Evolutionary conservation across 1,140 invertebrate genomes (phyloP).

Genomic region (Philopotamus ludificatus): DNA sequence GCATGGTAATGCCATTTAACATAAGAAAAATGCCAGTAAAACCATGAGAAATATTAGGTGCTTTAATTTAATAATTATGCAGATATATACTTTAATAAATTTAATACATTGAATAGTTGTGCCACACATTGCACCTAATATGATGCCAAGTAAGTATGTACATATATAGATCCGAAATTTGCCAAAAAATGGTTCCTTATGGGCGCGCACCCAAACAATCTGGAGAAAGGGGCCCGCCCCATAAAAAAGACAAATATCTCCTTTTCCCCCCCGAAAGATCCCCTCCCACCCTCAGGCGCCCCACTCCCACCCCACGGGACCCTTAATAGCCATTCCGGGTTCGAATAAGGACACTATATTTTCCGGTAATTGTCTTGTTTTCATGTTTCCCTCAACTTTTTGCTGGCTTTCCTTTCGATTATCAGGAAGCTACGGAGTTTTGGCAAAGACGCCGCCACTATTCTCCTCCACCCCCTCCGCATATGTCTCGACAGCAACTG

Average conservation of each 20-base stretch:
- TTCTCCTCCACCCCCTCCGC: constrained; percentile 21
- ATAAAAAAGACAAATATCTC: constrained; percentile 41
- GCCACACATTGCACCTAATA: too few species aligned
- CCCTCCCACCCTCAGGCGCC: too few species aligned
- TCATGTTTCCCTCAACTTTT: constrained; percentile 42
- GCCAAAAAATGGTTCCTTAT: too few species aligned
- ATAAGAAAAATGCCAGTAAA: too few species aligned
- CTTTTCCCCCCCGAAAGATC: constrained; percentile 23
- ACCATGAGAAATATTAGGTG: too few species aligned
- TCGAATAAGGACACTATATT: constrained; percentile 42
- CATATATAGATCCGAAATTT: too few species aligned
- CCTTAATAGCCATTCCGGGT: constrained; percentile 41
- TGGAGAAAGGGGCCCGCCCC: constrained; percentile 28
- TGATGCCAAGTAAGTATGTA: too few species aligned
- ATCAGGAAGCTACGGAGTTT: constrained; percentile 22
- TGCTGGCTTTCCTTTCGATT: constrained; percentile 35
- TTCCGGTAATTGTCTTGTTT: constrained; percentile 42
- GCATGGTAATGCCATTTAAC: too few species aligned
- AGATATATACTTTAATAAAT: too few species aligned
- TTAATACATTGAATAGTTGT: too few species aligned
- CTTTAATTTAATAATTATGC: too few species aligned
- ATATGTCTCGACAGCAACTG: not conserved
- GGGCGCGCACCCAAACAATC: constrained; percentile 28
- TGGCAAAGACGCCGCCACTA: constrained; percentile 31
- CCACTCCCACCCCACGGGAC: constrained; percentile 12